Evolutionary conservation across 2,797 vertebrate species (phyloP), one percentile per base, ranked within the genome.

Genomic region (Lagocephalus sceleratus): DNA sequence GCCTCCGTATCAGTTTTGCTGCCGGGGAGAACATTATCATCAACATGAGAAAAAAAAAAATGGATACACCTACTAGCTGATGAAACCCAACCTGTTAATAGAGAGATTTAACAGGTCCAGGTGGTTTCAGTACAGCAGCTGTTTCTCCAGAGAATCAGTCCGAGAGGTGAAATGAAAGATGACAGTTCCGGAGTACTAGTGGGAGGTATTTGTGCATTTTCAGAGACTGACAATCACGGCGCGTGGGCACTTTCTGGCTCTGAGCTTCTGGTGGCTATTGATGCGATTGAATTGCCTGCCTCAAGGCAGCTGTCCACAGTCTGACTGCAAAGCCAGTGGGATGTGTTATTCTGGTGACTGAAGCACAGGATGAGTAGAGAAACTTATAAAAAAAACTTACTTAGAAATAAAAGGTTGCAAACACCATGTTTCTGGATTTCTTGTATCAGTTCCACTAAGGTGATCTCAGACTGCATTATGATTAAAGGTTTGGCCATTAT

Each of bases 271-370:
- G 54, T 20, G 5, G 39, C 56, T 71, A 60, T 76, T 75, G 71
- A 79, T 59, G 73, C 41, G 50, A 71, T 80, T 63, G 79, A 71
- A 79, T 75, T 53, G 58, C 42, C 58, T 48, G 69, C 68, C 71
- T 75, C 51, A 14, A 82, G 69, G 59, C 53, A 70, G 21, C 62
- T 58, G 63, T 71, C 60, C 54, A 60, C 26, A 29, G 47, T 57
- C 53, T 15, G 38, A 44, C 47, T 48, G 51, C 55, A 48, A 35
- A 46, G 57, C 60, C 26, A 57, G 51, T 56, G 47, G 51, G 25
- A 57, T 60, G 53, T 60, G n/a, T 66, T 50, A 45, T 53, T 58
- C 42, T 38, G 20, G 8, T 49, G 49, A 61, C 57, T 64, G 35
- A 39, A 21, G 42, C 51, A 20, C 22, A 48, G 49, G 49, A 50